Evolutionary conservation across 2,113 vertebrate genomes (phyloP).

Genomic region (Conger conger): DNA sequence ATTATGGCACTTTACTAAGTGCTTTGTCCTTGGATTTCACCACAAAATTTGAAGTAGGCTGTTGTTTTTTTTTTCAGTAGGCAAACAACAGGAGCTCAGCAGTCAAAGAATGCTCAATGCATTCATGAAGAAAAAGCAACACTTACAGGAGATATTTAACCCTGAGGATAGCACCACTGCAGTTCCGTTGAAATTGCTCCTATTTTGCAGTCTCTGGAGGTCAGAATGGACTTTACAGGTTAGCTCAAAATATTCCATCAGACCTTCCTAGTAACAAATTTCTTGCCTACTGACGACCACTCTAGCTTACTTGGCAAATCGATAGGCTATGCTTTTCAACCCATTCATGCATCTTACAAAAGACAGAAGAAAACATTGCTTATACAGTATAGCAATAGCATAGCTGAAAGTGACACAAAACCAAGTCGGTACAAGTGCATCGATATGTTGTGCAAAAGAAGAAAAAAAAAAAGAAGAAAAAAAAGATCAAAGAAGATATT

Average conservation of each 20-base stretch:
- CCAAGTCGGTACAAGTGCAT: slow-evolving; percentile 60
- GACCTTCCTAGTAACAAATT: not conserved
- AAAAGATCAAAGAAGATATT: slow-evolving; percentile 29
- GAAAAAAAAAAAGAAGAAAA: slow-evolving; percentile 33
- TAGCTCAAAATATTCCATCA: slow-evolving; percentile 20
- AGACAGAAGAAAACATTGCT: not conserved
- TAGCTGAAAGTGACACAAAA: not conserved
- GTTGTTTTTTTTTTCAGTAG: not conserved
- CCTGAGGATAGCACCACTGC: not conserved
- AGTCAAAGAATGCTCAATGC: not conserved
- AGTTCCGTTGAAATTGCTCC: not conserved
- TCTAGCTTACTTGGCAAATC: not conserved
- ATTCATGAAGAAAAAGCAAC: not conserved
- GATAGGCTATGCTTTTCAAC: slow-evolving; percentile 1
- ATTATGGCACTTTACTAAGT: not conserved
- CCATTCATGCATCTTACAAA: not conserved
- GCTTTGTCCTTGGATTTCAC: not conserved
- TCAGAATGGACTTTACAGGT: not conserved
- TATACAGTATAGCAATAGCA: not conserved
- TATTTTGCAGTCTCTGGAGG: not conserved
- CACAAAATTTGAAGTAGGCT: not conserved
- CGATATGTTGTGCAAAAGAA: slow-evolving; percentile 65
- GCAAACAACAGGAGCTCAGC: not conserved
- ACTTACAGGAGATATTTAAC: not conserved
- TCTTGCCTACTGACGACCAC: not conserved